Conservation (phyloP, 1,140 invertebrate species). For the Caenorhabditis tropicalis region DNA sequence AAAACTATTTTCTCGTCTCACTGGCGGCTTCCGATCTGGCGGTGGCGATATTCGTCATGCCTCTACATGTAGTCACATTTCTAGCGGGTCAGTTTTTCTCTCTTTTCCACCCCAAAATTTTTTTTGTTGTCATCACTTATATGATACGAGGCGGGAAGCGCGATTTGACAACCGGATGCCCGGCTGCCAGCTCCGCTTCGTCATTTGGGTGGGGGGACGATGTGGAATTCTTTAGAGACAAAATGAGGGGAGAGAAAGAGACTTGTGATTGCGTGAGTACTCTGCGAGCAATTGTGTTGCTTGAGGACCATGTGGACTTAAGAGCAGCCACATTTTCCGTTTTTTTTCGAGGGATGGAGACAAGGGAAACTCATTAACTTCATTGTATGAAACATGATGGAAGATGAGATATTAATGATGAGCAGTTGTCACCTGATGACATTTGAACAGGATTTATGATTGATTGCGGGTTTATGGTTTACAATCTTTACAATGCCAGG, state of each 20-base stretch:
- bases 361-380: background rate
- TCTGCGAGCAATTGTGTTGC: conserved; percentile 48
- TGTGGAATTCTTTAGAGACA: background rate
- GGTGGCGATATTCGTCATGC: conserved; percentile 92
- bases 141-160: conserved; percentile 3
- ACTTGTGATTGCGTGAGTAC: conserved; percentile 20
- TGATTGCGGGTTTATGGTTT: background rate
- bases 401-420: background rate
- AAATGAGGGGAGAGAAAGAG: conserved; percentile 22
- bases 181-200: conserved; percentile 3
- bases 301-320: conserved; percentile 2
- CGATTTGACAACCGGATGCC: conserved; percentile 33
- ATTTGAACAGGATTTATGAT: conserved; percentile 36
- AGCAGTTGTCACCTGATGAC: conserved; percentile 1
- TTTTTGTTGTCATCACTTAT: background rate
- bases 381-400: conserved; percentile 10
- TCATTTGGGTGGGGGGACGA: conserved; percentile 18
- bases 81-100: conserved; percentile 76
- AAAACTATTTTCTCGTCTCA: conserved; percentile 97
- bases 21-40: conserved; percentile 96
- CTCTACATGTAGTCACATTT: conserved; percentile 91
- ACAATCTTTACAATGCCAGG: no score
- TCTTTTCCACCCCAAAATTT: conserved; percentile 5
- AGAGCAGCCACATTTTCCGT: background rate
- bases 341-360: background rate